Conservation (phyloP, 2,797 vertebrate species). For the Gambusia yucatana region DNA sequence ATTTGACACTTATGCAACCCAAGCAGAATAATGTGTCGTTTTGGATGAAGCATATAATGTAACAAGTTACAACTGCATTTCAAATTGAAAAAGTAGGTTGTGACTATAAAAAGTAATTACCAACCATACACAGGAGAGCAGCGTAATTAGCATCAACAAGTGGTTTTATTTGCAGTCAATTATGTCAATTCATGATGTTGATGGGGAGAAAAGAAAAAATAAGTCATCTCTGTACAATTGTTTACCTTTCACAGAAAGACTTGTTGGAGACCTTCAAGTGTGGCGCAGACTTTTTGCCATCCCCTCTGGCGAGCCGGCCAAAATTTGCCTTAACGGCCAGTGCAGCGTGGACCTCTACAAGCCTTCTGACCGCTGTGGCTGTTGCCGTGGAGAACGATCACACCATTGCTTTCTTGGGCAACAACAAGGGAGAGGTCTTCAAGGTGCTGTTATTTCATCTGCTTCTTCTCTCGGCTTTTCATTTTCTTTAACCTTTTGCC, state of each 20-base stretch:
- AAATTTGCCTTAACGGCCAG: slow-evolving; percentile 74
- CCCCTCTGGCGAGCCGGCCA: slow-evolving; percentile 90
- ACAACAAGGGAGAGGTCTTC: slow-evolving; percentile 86
- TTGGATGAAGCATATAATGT: neutral
- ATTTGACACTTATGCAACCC: neutral
- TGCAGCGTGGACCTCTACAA: slow-evolving; percentile 64
- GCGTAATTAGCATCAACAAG: neutral
- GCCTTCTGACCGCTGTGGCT: slow-evolving; percentile 86
- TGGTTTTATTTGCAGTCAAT: neutral
- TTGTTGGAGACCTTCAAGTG: slow-evolving; percentile 68
- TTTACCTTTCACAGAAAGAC: slow-evolving; percentile 68
- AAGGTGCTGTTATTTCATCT: slow-evolving; percentile 82
- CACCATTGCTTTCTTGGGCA: slow-evolving; percentile 91
- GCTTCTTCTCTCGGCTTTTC: slow-evolving; percentile 26
- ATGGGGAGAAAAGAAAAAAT: no score
- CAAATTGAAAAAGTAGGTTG: neutral
- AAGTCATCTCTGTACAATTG: neutral
- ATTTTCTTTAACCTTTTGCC: slow-evolving; percentile 13
- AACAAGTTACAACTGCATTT: neutral
- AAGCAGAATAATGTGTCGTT: neutral
- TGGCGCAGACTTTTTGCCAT: slow-evolving; percentile 84
- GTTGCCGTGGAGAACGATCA: slow-evolving; percentile 89
- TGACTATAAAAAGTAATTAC: neutral
- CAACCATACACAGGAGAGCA: no score
- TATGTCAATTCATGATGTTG: neutral